Evolutionary conservation across 2,888 invertebrate genomes (phyloP), one percentile per base, ranked within the genome.

Genomic region (Himalopsyche anomala): DNA sequence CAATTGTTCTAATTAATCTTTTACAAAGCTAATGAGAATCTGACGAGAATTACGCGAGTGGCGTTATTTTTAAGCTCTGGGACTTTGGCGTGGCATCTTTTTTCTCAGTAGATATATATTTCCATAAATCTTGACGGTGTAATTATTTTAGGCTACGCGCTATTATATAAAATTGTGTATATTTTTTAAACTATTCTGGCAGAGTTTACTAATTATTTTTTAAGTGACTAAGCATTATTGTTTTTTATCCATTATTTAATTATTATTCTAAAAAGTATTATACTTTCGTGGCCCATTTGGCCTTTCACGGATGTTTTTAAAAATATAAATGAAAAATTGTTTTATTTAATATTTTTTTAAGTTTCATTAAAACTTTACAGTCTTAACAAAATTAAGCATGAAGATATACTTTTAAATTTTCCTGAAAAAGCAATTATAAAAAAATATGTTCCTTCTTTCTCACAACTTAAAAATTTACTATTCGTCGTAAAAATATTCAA

Each of bases 21-120:
- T 51, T 79, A 84, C 54, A 85, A 80, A 40, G 55, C 82, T 85
- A 85, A 85, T 82, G 85, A 82, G 85, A 85, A 85, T 85, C 82
- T 85, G 85, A 85, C 82, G 85, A 82, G 85, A 19, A 19, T 62
- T 5, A 62, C 62, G 62, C 62, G 9, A 62, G 11, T 19, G 62
- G 62, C 19, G 62, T 9, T 62, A 19, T 62, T 62, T 15, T 15
- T 15, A 15, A 62, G 28, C 62, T 62, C 28, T 4, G 62, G 11
- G 19, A 62, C 19, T 56, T 56, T 2, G 17, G n/a, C 56, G 5
- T 56, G n/a, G 4, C n/a, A n/a, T 56, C 56, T 62, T 62, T 62
- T 56, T 62, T 62, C 62, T 62, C 28, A 62, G 62, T 51, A 51
- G 12, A n/a, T 28, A 56, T 56, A 62, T 19, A 62, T 62, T 62